These are phyloP conservation scores for Cebus imitator DNA, from an alignment of 2,113 vertebrate genomes.

Conservation along the genomic window DNA sequence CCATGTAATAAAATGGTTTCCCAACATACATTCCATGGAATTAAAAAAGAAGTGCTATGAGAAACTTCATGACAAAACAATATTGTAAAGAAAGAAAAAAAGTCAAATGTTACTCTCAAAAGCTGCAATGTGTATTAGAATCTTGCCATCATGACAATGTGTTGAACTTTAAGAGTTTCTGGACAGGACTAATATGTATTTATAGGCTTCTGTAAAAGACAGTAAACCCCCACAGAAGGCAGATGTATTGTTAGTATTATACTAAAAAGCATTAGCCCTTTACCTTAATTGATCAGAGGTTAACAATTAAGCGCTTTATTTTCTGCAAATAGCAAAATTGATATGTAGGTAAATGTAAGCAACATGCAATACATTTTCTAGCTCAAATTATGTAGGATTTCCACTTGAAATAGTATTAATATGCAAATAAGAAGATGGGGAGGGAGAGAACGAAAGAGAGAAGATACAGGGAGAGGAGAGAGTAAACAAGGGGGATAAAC, in stretches of 20 bases:
- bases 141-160: background rate
- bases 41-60: background rate
- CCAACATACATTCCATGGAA: background rate
- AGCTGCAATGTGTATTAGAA: background rate
- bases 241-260: background rate
- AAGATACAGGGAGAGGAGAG: background rate
- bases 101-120: background rate
- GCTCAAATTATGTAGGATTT: background rate
- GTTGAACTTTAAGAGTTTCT: background rate
- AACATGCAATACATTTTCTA: background rate
- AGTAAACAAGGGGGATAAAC: background rate
- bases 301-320: background rate
- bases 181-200: background rate
- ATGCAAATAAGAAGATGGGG: background rate
- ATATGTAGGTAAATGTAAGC: background rate
- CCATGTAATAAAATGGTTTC: background rate
- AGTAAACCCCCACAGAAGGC: background rate
- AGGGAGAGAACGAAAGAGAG: background rate
- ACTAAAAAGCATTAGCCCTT: background rate
- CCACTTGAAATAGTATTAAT: background rate
- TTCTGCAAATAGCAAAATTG: slow-evolving; percentile 11
- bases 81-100: background rate
- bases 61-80: background rate
- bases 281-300: background rate
- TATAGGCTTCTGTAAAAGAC: background rate